Evolutionary conservation across 1,140 invertebrate genomes (phyloP).

Genomic region (Drosophila virilis): DNA sequence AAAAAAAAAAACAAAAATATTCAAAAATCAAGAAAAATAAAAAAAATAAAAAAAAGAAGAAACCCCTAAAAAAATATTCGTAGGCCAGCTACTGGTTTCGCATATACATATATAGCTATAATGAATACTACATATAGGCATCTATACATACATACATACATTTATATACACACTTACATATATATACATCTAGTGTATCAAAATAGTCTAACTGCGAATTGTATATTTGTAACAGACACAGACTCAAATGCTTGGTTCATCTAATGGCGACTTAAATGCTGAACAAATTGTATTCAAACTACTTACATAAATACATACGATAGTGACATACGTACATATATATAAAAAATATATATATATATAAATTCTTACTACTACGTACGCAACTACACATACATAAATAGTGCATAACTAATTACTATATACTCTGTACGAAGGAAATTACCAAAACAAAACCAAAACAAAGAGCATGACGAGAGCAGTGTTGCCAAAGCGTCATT

Average conservation of each 20-base stretch:
- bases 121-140: slow-evolving; percentile 48
- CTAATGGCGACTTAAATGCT: slow-evolving; percentile 8
- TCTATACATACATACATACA: slow-evolving; percentile 37
- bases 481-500: no score
- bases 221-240: slow-evolving; percentile 22
- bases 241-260: slow-evolving; percentile 26
- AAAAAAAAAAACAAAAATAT: slow-evolving; percentile 25
- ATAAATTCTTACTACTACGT: slow-evolving; percentile 19
- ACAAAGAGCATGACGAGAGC: not conserved
- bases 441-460: slow-evolving; percentile 18
- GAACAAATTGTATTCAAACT: slow-evolving; percentile 17
- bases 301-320: slow-evolving; percentile 31
- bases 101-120: slow-evolving; percentile 46
- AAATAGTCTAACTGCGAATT: slow-evolving; percentile 29
- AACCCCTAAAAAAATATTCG: slow-evolving; percentile 37
- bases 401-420: slow-evolving; percentile 22
- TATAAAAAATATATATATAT: slow-evolving; percentile 34
- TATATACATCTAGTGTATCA: slow-evolving; percentile 16
- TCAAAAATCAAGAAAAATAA: slow-evolving; percentile 29
- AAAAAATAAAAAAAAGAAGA: slow-evolving; percentile 25
- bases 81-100: slow-evolving; percentile 77
- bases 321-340: slow-evolving; percentile 26
- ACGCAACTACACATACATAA: slow-evolving; percentile 23
- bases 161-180: slow-evolving; percentile 1
- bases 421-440: slow-evolving; percentile 18